Conservation (phyloP, 2,888 invertebrate genomes). For the Protophormia terraenovae region DNA sequence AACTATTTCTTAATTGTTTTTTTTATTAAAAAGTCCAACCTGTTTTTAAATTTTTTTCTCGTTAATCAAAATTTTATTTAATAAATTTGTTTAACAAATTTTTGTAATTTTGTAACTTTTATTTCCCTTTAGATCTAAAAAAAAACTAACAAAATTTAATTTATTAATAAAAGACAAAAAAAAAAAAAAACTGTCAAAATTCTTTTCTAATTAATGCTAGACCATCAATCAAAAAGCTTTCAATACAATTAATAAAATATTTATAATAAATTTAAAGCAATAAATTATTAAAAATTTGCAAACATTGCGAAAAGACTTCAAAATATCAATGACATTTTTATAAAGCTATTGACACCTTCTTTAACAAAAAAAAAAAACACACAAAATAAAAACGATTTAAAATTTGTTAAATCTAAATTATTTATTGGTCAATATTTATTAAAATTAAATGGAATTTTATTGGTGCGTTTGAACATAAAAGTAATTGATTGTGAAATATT, state of each 20-base stretch:
- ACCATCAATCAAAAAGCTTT: too few relatives aligned
- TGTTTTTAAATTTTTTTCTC: too few relatives aligned
- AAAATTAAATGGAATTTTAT: not conserved
- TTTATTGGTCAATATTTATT: conserved; percentile 5
- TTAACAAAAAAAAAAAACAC: not conserved
- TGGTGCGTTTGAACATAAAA: not conserved
- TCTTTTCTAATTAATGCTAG: too few relatives aligned
- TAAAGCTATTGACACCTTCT: conserved; percentile 7
- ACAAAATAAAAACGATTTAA: not conserved
- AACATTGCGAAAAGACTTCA: not conserved
- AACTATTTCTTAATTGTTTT: too few relatives aligned
- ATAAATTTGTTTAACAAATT: too few relatives aligned
- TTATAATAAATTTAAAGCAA: not conserved
- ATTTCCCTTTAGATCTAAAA: too few relatives aligned
- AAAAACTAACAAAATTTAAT: too few relatives aligned
- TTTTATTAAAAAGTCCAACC: too few relatives aligned
- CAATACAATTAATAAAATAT: not conserved
- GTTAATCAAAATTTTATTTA: too few relatives aligned
- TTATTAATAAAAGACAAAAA: too few relatives aligned
- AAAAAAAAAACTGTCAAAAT: too few relatives aligned
- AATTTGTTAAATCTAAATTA: not conserved
- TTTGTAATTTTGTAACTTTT: too few relatives aligned
- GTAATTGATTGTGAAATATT: not conserved
- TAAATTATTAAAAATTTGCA: not conserved
- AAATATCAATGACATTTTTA: conserved; percentile 17